Evolutionary conservation across 2,797 vertebrate genomes (phyloP).

Genomic region (Tokudaia tokunoshimensis): DNA sequence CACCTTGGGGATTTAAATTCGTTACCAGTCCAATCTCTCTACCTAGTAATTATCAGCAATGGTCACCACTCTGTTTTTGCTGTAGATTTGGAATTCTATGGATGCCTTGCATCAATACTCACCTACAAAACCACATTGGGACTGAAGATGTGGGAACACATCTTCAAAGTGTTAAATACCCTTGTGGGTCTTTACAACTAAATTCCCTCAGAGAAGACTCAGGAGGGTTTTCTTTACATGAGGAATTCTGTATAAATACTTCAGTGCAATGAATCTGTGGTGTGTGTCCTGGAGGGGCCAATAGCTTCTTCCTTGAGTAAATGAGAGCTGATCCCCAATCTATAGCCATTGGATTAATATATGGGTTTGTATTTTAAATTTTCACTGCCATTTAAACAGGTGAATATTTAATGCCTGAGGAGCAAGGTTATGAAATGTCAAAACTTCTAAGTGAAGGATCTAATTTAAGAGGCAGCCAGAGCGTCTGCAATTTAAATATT

Average conservation of each 20-base stretch:
- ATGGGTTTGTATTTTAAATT: constrained; percentile 62
- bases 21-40: background rate
- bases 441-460: constrained; percentile 75
- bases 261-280: constrained; percentile 4
- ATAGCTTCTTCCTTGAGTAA: background rate
- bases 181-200: constrained; percentile 51
- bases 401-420: constrained; percentile 81
- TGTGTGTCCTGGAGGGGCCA: background rate
- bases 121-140: background rate
- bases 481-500: constrained; percentile 84
- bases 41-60: background rate
- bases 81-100: background rate
- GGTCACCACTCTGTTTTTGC: background rate
- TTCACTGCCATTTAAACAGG: constrained; percentile 80
- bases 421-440: constrained; percentile 80
- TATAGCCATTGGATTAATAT: constrained; percentile 54
- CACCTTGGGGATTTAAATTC: background rate
- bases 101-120: background rate
- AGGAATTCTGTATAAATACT: constrained; percentile 53
- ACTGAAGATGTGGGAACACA: background rate
- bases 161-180: background rate
- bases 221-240: constrained; percentile 32
- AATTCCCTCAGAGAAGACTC: constrained; percentile 42
- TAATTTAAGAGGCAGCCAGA: constrained; percentile 78
- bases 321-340: constrained; percentile 35